phyloP scores from a whole-genome alignment of 2,113 vertebrate genomes.

The Thalassarche chlororhynchos region DNA sequence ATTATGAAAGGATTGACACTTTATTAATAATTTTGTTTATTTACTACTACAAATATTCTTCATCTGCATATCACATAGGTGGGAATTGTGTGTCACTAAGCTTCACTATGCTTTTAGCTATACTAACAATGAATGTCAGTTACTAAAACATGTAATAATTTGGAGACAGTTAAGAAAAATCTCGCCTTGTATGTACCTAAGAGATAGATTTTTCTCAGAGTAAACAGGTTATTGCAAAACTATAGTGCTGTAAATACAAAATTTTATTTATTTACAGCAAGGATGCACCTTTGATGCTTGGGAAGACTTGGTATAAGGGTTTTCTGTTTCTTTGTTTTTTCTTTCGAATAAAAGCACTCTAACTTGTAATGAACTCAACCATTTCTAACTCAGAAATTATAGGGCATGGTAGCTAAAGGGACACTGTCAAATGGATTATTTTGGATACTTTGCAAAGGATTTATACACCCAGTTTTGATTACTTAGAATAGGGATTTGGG shows the following conservation, averaged over 20 bases:
- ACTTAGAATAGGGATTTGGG: neutral
- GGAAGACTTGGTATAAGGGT: neutral
- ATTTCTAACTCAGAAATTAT: neutral
- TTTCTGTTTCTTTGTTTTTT: neutral
- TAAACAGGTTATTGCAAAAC: neutral
- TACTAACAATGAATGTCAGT: neutral
- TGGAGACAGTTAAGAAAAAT: neutral
- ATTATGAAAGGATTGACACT: neutral
- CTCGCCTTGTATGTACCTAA: neutral
- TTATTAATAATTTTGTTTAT: neutral
- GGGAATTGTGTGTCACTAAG: neutral
- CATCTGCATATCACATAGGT: neutral
- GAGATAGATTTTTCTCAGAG: neutral
- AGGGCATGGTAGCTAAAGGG: neutral
- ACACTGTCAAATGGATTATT: neutral
- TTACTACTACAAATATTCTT: neutral
- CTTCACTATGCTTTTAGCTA: neutral
- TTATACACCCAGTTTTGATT: neutral
- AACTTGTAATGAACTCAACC: neutral
- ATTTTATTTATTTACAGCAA: neutral
- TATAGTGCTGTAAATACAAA: neutral
- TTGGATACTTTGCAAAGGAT: neutral
- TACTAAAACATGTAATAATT: neutral
- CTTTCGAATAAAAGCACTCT: neutral
- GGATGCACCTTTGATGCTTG: neutral